Percentiles rank a stretch among this genome's conserved stretches.
These are phyloP conservation scores for Agonopterix heracliana DNA, from an alignment of 2,888 invertebrate species.

Conservation along the genomic window DNA sequence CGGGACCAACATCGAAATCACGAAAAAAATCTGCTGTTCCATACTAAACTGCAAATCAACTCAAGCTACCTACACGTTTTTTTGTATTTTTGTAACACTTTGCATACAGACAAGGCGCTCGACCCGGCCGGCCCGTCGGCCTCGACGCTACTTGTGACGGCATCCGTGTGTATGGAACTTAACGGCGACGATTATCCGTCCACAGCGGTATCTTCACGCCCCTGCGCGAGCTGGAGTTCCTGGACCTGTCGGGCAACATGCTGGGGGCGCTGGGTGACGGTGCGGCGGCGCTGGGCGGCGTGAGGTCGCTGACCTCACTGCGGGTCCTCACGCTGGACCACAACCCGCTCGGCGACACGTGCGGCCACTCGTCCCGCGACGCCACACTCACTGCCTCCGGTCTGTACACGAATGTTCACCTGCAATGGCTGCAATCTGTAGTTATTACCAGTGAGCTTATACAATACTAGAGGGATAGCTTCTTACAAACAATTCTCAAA, in stretches of 20 bases:
- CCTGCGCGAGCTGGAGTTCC: slow-evolving; percentile 11
- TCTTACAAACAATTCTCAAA: too few relatives aligned
- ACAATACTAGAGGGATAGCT: too few relatives aligned
- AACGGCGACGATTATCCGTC: too few relatives aligned
- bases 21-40: too few relatives aligned
- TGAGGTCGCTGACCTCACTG: slow-evolving; percentile 5
- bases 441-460: too few relatives aligned
- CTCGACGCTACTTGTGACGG: background rate
- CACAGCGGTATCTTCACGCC: slow-evolving; percentile 13
- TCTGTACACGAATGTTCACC: background rate
- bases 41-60: too few relatives aligned
- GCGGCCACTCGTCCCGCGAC: background rate
- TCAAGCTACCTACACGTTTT: too few relatives aligned
- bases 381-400: background rate
- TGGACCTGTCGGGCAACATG: slow-evolving; percentile 12
- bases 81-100: too few relatives aligned
- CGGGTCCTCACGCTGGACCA: slow-evolving; percentile 12
- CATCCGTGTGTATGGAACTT: too few relatives aligned
- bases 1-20: too few relatives aligned
- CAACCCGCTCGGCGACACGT: slow-evolving; percentile 27
- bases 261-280: slow-evolving; percentile 3
- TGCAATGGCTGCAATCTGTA: too few relatives aligned
- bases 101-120: too few relatives aligned
- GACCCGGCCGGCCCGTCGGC: background rate
- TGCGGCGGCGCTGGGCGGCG: slow-evolving; percentile 7